Base-by-base conservation (phyloP, 2,888 invertebrate species). In the Volucella inanis region DNA sequence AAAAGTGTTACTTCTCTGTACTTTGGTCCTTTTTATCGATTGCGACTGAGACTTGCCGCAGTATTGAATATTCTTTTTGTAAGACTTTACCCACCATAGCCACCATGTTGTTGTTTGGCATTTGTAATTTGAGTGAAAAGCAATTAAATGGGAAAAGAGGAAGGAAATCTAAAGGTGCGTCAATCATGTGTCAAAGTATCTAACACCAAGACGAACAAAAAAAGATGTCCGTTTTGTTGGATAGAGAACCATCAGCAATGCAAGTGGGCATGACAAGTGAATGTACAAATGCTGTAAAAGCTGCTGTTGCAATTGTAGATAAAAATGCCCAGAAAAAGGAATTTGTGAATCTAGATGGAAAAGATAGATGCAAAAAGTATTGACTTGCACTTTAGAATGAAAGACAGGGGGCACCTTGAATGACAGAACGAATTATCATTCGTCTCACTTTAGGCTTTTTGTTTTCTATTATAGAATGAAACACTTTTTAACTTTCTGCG, bases 111-210 rank as follows among this genome's bases (percentile, higher is more conserved):
- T 14, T 10, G 64, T 45, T 47, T 59, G 45, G 11, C 31, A 38
- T 45, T 72, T 72, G 45, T 22, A 61, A 43, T 61, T 71, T 52
- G 43, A 52, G 31, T 43, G 14, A 41, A 72, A 72, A 72, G 41
- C 50, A 72, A 72, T 72, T 72, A 47, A 62, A 3, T 54, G 11
- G 52, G 14, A 45, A 3, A 22, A 22, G 61, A 49, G 11, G 62
- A 38, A n/a, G 3, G 38, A 15, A 61, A 14, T 11, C 50, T 14
- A 8, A 62, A 54, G 62, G 55, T 39, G 18, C 55, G 72, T 74
- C 62, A 74, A 74, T 64, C 45, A 49, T 64, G 38, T 55, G 39
- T 38, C 47, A 57, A 75, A 64, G 47, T 55, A 49, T 45, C 11
- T 15, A 3, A 47, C 8, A 31, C 45, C 31, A 31, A 22, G 8